Percentiles rank a stretch among this genome's conserved stretches.
Evolutionary conservation across 2,113 vertebrate species (phyloP).

Genomic region (Ondatra zibethicus): DNA sequence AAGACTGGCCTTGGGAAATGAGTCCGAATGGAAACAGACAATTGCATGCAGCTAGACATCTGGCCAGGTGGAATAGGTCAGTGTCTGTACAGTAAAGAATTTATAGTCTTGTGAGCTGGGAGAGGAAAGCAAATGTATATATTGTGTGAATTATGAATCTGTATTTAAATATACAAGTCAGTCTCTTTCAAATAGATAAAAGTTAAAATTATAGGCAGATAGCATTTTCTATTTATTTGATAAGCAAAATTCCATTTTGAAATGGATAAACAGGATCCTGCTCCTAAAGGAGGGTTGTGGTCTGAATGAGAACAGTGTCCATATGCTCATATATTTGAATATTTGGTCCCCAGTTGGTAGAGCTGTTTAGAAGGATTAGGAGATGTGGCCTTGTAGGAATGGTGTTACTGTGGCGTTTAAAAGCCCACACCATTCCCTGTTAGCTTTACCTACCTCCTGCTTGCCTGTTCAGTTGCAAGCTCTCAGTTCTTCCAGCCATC

Average conservation of each 20-base stretch:
- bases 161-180: constrained; percentile 18
- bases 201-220: not conserved
- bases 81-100: not conserved
- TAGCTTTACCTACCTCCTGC: not conserved
- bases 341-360: not conserved
- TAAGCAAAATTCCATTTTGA: not conserved
- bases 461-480: not conserved
- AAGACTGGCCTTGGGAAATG: constrained; percentile 33
- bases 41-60: not conserved
- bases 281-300: not conserved
- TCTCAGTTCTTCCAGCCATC: not conserved
- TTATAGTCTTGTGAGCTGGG: constrained; percentile 6
- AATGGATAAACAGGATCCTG: not conserved
- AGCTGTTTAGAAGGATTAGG: not conserved
- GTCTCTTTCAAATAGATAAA: not conserved
- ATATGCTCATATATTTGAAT: not conserved
- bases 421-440: no score
- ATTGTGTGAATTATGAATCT: constrained; percentile 14
- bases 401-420: not conserved
- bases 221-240: not conserved
- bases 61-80: constrained; percentile 4
- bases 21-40: constrained; percentile 52
- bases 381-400: not conserved
- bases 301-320: not conserved
- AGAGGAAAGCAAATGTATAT: constrained; percentile 30